Conservation (phyloP, 2,113 vertebrate species). For the Cyphomyrus plagiostoma region DNA sequence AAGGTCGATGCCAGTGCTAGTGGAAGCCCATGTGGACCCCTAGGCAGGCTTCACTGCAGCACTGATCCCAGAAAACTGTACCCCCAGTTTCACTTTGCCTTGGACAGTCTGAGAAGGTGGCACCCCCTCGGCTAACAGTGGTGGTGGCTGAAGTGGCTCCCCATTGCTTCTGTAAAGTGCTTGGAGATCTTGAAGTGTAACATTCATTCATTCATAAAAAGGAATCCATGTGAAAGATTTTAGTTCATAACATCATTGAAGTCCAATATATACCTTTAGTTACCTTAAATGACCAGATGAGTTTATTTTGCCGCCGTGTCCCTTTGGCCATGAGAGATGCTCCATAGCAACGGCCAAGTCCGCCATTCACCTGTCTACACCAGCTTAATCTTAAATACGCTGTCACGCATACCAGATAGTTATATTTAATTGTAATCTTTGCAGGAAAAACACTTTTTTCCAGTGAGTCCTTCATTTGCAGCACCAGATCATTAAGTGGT, state of each 20-base stretch:
- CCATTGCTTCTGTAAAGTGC: no score
- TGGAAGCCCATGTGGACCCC: neutral
- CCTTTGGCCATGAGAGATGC: neutral
- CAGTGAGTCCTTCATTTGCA: neutral
- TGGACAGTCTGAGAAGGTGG: neutral
- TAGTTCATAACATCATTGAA: neutral
- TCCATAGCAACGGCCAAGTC: neutral
- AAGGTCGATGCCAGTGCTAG: neutral
- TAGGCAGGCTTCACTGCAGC: neutral
- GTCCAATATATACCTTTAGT: neutral
- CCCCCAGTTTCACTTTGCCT: neutral
- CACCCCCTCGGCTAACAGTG: no score
- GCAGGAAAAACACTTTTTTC: neutral
- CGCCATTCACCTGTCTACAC: neutral
- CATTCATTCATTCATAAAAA: neutral
- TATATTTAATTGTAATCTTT: neutral
- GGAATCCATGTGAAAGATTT: neutral
- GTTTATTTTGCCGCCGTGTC: neutral
- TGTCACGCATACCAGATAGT: neutral
- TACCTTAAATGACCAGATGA: neutral
- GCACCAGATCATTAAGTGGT: neutral
- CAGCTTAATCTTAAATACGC: neutral
- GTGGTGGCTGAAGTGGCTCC: no score
- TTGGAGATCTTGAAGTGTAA: no score
- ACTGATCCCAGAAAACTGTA: neutral